Base-by-base conservation (phyloP, 1,140 invertebrate genomes). In the Drosophila bocqueti region DNA sequence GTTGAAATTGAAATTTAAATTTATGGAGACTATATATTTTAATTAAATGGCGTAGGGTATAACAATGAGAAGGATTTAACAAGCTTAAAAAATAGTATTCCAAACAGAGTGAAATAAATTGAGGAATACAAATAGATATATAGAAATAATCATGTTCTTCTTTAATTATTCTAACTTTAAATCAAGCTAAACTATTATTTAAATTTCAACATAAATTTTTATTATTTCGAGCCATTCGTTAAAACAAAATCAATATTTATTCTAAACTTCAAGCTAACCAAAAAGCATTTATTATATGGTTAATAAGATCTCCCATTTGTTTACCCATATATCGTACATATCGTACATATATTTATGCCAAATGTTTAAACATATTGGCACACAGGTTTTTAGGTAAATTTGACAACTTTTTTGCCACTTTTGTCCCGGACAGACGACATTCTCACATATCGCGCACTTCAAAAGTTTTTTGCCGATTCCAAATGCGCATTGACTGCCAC, bases 331-430 rank as follows among this genome's bases (percentile, higher is more conserved):
- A 34, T 31, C 24, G 24, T 5, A 58, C 34, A 36, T 49, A 34
- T 31, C 24, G 24, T 5, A 29, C 47, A 54, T 36, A 68, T 45
- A 68, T 68, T 54, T 45, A 68, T 46, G 40, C 24, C 31, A 18
- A 36, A 43, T 49, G 36, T 55, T 71, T 71, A 46, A 54, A 46
- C 47, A 69, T 38, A 45, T 71, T 55, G n/a, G 16, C 42, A 26
- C 31, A 73, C 69, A 55, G 54, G 69, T 78, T 45, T 71, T 40
- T 62, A 64, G 49, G 63, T 52, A 79, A 69, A 83, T 76, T 83
- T 83, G 76, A 83, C 81, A 83, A 68, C 62, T 71, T 75, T 82
- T 79, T 79, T 75, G 75, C 24, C 80, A 83, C 68, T 74, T 49
- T 49, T 49, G 47, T 34, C 57, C 57, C 66, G 54, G 59, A 29